Evolutionary conservation across 2,888 invertebrate species (phyloP), one percentile per base, ranked within the genome.

Genomic region (Thymelicus sylvestris): DNA sequence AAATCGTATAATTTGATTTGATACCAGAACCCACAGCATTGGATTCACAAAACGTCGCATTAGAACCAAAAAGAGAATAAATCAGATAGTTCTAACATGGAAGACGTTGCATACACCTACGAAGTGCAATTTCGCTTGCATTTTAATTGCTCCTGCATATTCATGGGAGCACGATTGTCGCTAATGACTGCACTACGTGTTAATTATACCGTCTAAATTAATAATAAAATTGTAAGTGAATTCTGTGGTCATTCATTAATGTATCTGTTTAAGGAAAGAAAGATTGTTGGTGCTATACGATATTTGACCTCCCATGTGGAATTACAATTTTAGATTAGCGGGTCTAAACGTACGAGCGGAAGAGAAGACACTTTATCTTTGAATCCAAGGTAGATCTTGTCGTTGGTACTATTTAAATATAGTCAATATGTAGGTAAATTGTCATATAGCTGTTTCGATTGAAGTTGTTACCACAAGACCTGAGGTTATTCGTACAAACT

Each of bases 161-260:
- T 73, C 76, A 79, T 76, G 80, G 80, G 74, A 60, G 50, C 65
- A 75, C 74, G 72, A 77, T 78, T 75, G 75, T 76, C 73, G 74
- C 76, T 76, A 76, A 76, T 75, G 77, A 77, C 76, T 76, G 62
- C 24, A 72, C 64, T 64, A 77, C 78, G 75, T 73, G 76, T 75
- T 76, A 75, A 74, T 77, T 76, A 72, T 66, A 65, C 66, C 61
- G 68, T 65, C 70, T 65, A 70, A 65, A 70, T 70, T 70, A 65
- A 70, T 70, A 70, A 70, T 69, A 59, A 69, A 63, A 69, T 64
- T 39, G 64, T 64, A 57, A 52, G 50, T 63, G 31, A 48, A 12
- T 59, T 0, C 31, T 59, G 6, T n/a, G 10, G 24, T 59, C 31
- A 39, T 59, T 59, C 38, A 55, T 55, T 55, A 55, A 24, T 55